These are phyloP conservation scores for Ennomos fuscantarius DNA, from an alignment of 2,888 invertebrate species.

Conservation along the genomic window DNA sequence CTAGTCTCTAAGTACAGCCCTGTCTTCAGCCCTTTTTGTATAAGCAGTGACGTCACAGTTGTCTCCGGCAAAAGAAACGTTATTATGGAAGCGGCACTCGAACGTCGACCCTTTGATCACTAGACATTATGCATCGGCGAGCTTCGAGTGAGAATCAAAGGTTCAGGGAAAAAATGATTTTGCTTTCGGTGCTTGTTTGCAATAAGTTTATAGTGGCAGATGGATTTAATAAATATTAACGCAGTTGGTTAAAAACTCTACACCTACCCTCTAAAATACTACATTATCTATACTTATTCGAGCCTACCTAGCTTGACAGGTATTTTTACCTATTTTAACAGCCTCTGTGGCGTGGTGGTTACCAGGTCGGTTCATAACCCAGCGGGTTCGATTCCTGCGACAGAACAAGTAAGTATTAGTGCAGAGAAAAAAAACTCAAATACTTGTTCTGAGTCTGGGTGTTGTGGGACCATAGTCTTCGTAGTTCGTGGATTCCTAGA, in stretches of 20 bases:
- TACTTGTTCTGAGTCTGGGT: too few relatives aligned
- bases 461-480: too few relatives aligned
- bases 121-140: conserved; percentile 12
- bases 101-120: conserved; percentile 19
- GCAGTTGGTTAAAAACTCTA: neutral
- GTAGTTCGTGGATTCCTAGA: too few relatives aligned
- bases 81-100: conserved; percentile 12
- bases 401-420: too few relatives aligned
- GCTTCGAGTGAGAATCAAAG: conserved; percentile 14
- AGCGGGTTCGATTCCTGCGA: too few relatives aligned
- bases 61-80: conserved; percentile 13
- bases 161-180: conserved; percentile 1
- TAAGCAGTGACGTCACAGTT: conserved; percentile 4
- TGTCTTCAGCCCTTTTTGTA: conserved; percentile 1
- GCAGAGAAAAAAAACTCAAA: too few relatives aligned
- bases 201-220: neutral
- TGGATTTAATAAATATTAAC: conserved; percentile 1
- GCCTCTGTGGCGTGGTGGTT: too few relatives aligned
- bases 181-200: neutral
- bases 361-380: too few relatives aligned
- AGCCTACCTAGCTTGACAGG: too few relatives aligned
- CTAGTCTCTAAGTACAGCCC: too few relatives aligned
- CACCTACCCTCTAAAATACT: neutral
- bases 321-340: neutral
- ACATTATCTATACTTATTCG: too few relatives aligned